Conservation (phyloP, 2,888 invertebrate genomes). For the Tetramorium bicarinatum region DNA sequence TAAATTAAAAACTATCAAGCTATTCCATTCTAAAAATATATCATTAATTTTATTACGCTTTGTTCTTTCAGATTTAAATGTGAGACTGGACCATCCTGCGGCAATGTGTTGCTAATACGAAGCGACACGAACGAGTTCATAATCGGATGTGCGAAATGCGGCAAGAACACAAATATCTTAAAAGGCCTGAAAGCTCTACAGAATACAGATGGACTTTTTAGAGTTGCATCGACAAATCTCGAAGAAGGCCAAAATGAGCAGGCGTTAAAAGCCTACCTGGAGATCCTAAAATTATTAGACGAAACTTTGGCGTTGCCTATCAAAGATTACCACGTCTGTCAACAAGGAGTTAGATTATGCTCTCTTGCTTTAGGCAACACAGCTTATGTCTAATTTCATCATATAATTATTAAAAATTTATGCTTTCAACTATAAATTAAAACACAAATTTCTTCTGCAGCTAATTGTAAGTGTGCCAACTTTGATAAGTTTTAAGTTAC, state of each 20-base stretch:
- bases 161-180: constrained; percentile 91
- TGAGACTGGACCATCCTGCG: constrained; percentile 89
- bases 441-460: not conserved
- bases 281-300: constrained; percentile 90
- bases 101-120: constrained; percentile 89
- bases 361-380: constrained; percentile 90
- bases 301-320: constrained; percentile 91
- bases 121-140: constrained; percentile 90
- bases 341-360: constrained; percentile 91
- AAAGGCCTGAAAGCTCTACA: constrained; percentile 92
- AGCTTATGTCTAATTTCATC: constrained; percentile 61
- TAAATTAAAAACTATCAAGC: not conserved
- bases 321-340: constrained; percentile 92
- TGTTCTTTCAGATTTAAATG: constrained; percentile 87
- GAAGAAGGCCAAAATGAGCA: constrained; percentile 89
- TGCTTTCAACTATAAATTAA: not conserved
- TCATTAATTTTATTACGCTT: not conserved
- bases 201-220: constrained; percentile 91
- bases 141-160: constrained; percentile 90
- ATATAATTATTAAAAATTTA: not conserved
- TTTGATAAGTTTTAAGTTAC: not conserved
- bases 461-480: not conserved
- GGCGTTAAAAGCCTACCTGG: constrained; percentile 90
- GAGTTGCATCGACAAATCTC: constrained; percentile 89
- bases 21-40: not conserved